phyloP scores from a whole-genome alignment of 2,888 invertebrate genomes.

The Orchesella flavescens region DNA sequence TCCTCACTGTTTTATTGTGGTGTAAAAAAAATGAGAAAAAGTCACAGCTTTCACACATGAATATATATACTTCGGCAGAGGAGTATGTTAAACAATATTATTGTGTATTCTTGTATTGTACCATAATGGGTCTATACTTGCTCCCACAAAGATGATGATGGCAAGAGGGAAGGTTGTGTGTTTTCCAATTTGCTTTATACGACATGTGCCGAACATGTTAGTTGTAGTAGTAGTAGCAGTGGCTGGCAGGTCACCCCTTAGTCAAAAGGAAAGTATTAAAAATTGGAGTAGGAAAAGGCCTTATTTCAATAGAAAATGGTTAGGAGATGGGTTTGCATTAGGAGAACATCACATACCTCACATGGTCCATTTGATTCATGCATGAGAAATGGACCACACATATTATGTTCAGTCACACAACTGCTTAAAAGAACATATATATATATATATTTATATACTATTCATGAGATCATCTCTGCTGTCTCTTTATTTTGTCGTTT shows the following conservation, averaged over 20 bases:
- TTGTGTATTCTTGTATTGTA: conserved; percentile 16
- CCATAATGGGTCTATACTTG: conserved; percentile 15
- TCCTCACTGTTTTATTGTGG: conserved; percentile 38
- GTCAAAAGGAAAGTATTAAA: conserved; percentile 53
- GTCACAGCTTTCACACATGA: not conserved
- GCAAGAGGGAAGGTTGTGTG: conserved; percentile 1
- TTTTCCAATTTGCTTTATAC: conserved; percentile 1
- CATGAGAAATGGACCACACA: conserved; percentile 66
- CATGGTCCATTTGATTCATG: conserved; percentile 70
- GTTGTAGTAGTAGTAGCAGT: no score
- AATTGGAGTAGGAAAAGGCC: conserved; percentile 66
- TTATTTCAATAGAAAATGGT: conserved; percentile 64
- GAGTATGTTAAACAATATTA: conserved; percentile 47
- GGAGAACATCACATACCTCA: conserved; percentile 64
- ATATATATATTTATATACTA: conserved; percentile 42
- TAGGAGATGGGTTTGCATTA: conserved; percentile 66
- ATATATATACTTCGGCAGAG: not conserved
- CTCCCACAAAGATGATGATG: conserved; percentile 21
- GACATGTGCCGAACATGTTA: conserved; percentile 7
- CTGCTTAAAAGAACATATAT: conserved; percentile 45
- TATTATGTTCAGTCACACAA: conserved; percentile 37
- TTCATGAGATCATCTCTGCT: conserved; percentile 43
- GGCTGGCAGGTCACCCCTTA: no score
- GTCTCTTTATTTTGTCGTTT: conserved; percentile 2
- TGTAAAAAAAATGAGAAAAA: conserved; percentile 44